These are phyloP conservation scores for Notocelia uddmanniana DNA, from an alignment of 2,888 invertebrate species.

Conservation along the genomic window DNA sequence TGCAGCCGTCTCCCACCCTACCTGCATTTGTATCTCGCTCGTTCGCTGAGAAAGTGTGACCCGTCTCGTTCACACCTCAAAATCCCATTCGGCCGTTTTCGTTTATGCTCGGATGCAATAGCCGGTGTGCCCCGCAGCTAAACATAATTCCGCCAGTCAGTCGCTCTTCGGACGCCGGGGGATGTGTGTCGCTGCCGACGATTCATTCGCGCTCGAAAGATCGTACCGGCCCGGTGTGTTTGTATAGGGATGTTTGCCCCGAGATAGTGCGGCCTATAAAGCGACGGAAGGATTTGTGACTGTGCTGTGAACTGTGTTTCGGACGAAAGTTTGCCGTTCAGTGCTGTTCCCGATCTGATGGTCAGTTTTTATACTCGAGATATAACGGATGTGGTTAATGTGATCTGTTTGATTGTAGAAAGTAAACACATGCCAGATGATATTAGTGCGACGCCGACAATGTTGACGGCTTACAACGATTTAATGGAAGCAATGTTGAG, in stretches of 20 bases:
- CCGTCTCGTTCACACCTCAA: conserved; percentile 76
- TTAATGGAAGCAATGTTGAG: conserved; percentile 71
- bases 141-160: conserved; percentile 80
- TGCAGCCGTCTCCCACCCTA: conserved; percentile 54
- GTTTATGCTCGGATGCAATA: conserved; percentile 83
- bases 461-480: conserved; percentile 65
- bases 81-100: conserved; percentile 82
- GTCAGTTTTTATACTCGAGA: conserved; percentile 66
- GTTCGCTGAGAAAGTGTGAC: conserved; percentile 56
- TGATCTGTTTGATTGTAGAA: conserved; percentile 78
- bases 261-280: conserved; percentile 77
- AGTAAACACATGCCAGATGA: conserved; percentile 76
- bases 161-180: conserved; percentile 75
- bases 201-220: conserved; percentile 72
- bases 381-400: conserved; percentile 70
- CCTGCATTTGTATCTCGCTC: conserved; percentile 61
- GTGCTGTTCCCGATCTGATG: conserved; percentile 67
- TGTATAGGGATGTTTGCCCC: conserved; percentile 79
- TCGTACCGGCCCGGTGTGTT: conserved; percentile 69
- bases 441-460: conserved; percentile 67
- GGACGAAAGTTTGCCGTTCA: conserved; percentile 51
- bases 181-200: conserved; percentile 70
- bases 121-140: conserved; percentile 85
- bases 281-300: conserved; percentile 65
- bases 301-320: conserved; percentile 68